Base-by-base conservation (phyloP, 2,888 invertebrate species). In the Nomada hirtipes region DNA sequence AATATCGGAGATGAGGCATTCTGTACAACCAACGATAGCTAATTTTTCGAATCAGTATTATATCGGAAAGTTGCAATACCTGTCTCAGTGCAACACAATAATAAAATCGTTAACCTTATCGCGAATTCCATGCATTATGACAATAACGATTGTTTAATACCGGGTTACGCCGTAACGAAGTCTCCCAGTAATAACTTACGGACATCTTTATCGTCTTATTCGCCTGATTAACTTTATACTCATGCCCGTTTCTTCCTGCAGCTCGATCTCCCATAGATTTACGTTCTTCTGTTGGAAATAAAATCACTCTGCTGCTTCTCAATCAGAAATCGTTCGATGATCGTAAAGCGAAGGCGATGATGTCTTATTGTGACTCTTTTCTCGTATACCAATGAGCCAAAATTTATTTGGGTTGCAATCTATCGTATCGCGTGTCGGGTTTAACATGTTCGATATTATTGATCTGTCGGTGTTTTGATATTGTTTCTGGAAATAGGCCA, bases 161-260 rank as follows among this genome's bases (percentile, higher is more conserved):
- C 23, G 23, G 60, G 53, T 77, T 77, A 77, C 70, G 69, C 76
- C 63, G 69, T 69, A 78, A 65, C 47, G 67, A 64, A 63, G 67
- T 42, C 52, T 29, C 55, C 75, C 9, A 65, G 75, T 74, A 82
- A 86, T 80, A 76, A 79, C 73, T 82, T 83, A 79, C 74, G 74
- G 65, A 72, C 80, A 72, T 79, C 83, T 87, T 89, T 89, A 89
- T 89, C 89, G 80, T 77, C 70, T 75, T 83, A 77, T 83, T 83
- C 89, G 83, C 83, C 83, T 87, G 89, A 89, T 88, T 89, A 88
- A 89, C 83, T 89, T 89, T 85, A 89, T 74, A 68, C 52, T 63
- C 10, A 53, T 18, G 50, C 55, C 59, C 18, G 11, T 23, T 47
- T 2, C 53, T 42, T 20, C 59, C 9, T 4, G 29, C 53, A 20